Evolutionary conservation across 1,140 invertebrate genomes (phyloP).

Genomic region (Atta cephalotes): DNA sequence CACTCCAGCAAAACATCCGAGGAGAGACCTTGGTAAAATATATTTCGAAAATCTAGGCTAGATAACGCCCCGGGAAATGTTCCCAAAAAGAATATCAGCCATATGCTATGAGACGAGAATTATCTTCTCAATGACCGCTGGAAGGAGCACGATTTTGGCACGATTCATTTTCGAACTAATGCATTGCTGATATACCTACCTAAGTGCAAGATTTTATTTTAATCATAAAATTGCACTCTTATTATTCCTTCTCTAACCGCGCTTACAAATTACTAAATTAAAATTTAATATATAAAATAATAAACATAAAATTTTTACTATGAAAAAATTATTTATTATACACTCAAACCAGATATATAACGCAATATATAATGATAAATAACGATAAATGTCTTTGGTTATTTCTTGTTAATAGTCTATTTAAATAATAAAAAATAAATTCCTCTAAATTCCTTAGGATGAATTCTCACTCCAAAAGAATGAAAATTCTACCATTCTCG

Average conservation of each 20-base stretch:
- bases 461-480: too few species aligned
- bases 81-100: conserved; percentile 8
- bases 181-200: background rate
- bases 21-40: conserved; percentile 58
- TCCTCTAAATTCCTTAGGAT: too few species aligned
- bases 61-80: background rate
- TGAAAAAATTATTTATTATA: background rate
- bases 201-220: background rate
- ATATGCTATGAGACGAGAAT: background rate
- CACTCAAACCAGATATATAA: conserved; percentile 1
- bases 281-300: background rate
- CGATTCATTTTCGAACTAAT: conserved; percentile 27
- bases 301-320: background rate
- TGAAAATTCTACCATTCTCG: too few species aligned
- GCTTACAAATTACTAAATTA: conserved; percentile 9
- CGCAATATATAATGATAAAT: background rate
- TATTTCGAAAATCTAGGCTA: conserved; percentile 44
- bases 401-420: background rate
- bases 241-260: background rate
- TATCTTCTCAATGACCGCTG: conserved; percentile 18
- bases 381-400: background rate
- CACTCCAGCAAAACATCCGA: conserved; percentile 58
- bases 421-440: too few species aligned
- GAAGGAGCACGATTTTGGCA: background rate
- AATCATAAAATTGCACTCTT: background rate